Conservation (phyloP, 1,140 invertebrate genomes). For the Trachymyrmex cornetzi region DNA sequence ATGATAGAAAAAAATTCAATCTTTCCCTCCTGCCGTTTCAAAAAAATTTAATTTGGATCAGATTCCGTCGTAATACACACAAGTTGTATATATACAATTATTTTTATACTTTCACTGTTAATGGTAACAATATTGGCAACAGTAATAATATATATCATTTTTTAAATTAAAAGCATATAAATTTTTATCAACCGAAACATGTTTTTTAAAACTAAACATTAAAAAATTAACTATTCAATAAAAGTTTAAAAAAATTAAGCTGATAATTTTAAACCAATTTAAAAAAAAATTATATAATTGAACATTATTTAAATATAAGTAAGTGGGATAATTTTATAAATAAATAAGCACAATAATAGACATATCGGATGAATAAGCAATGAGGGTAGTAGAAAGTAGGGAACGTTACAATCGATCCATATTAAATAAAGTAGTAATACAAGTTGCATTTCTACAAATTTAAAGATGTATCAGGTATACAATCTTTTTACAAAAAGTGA, state of each 20-base stretch:
- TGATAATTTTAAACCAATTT: not conserved
- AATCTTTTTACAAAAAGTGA: too few species aligned
- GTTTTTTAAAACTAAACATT: not conserved
- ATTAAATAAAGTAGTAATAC: not conserved
- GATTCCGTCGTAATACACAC: slow-evolving; percentile 29
- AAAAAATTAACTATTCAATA: not conserved
- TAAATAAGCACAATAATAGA: slow-evolving; percentile 3
- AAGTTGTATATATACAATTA: slow-evolving; percentile 9
- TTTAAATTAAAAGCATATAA: not conserved
- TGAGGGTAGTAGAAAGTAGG: not conserved
- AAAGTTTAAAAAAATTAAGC: not conserved
- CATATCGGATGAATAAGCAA: not conserved
- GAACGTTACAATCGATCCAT: not conserved
- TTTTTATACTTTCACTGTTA: not conserved
- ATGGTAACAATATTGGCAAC: slow-evolving; percentile 1
- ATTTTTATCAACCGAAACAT: not conserved
- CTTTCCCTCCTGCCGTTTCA: not conserved
- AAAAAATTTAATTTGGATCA: not conserved
- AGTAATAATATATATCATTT: slow-evolving; percentile 5
- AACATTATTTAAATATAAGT: not conserved
- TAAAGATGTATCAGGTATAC: too few species aligned
- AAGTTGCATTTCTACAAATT: not conserved
- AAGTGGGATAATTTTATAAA: not conserved
- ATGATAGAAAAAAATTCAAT: not conserved
- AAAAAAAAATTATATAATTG: not conserved